Base-by-base conservation (phyloP, 2,888 invertebrate species). In the Drosophila anomelani region DNA sequence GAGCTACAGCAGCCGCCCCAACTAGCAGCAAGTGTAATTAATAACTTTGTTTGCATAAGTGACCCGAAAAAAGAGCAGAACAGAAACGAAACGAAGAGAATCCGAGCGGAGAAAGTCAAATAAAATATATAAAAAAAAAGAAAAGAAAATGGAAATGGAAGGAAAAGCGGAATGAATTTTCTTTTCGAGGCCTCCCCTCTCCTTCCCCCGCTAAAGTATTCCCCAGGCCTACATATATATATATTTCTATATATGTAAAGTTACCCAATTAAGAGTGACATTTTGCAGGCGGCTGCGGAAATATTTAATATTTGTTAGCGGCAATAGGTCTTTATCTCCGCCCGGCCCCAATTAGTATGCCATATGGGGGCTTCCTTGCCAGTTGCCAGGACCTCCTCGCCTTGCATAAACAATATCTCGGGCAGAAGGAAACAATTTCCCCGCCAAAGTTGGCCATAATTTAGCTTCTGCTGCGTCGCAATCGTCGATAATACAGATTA, bases 401-500 rank as follows among this genome's bases (percentile, higher is more conserved):
- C 39, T 43, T 53, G 56, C 63, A 72, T 63, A 72, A 53, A 57
- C 73, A 73, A 55, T 57, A 53, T 57, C 34, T 20, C 46, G 39
- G 39, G 38, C 44, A 73, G 44, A 64, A 36, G 57, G 74, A 74
- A 53, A 57, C 43, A 57, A 72, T 64, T 47, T 71, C 41, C 44
- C 49, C 55, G 66, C 55, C 34, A 51, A 51, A 44, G 49, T 39
- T 41, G 64, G 43, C 64, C 63, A 75, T 75, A 67, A 76, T 47
- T 75, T 64, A 70, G 63, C 57, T 58, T 55, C 43, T 58, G 34
- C 69, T 51, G 51, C 70, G 29, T 63, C 60, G 59, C 67, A 59
- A 71, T 77, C 77, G 75, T 77, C 79, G 80, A 85, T 81, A 81
- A 79, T 79, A 79, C 78, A 80, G 81, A 80, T 80, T 83, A 81